These are phyloP conservation scores for Hemicrepidius hirtus DNA, from an alignment of 2,888 invertebrate species.

Conservation along the genomic window DNA sequence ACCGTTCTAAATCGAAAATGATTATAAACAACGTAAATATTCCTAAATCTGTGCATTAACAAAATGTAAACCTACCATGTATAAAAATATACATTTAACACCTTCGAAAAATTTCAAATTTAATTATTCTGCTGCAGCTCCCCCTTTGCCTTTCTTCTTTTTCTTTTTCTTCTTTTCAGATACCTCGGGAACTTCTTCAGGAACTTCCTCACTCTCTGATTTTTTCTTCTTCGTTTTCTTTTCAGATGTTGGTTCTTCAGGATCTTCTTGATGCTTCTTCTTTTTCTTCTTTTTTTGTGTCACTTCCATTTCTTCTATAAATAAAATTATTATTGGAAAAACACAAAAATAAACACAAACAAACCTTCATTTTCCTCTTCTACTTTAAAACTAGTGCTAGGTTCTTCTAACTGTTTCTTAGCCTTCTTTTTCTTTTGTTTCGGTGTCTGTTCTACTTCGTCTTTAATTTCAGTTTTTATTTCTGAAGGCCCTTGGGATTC, in stretches of 20 bases:
- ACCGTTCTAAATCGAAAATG: too few species aligned
- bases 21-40: too few species aligned
- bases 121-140: background rate
- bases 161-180: constrained; percentile 45
- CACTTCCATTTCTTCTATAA: background rate
- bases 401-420: constrained; percentile 58
- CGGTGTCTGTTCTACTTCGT: constrained; percentile 59
- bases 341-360: background rate
- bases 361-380: background rate
- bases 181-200: constrained; percentile 31
- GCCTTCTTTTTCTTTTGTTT: constrained; percentile 67
- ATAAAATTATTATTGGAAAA: background rate
- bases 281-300: constrained; percentile 37
- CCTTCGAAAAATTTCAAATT: background rate
- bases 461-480: constrained; percentile 61
- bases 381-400: background rate
- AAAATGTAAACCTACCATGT: too few species aligned
- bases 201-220: constrained; percentile 66
- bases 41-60: too few species aligned
- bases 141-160: constrained; percentile 24
- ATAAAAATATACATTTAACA: too few species aligned
- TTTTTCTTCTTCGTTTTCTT: constrained; percentile 76
- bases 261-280: constrained; percentile 61
- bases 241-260: constrained; percentile 67
- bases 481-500: constrained; percentile 63